Conservation (phyloP, 2,888 invertebrate species). For the Protonemura montana region DNA sequence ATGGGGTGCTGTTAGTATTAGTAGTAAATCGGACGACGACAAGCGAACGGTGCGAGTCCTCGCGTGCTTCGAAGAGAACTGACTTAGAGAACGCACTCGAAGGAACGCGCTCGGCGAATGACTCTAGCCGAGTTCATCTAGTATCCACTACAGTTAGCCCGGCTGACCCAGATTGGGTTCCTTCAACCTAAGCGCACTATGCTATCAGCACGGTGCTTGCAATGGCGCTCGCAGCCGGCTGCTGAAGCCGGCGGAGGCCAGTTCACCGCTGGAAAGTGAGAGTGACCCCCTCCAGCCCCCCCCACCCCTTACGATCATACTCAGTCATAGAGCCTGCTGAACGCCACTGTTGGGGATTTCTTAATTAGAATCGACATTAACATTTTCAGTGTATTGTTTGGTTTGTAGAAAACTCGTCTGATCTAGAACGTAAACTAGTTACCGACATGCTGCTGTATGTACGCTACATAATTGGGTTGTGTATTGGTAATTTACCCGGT, state of each 20-base stretch:
- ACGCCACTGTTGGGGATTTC: neutral
- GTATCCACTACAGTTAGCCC: constrained; percentile 57
- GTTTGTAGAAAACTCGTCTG: neutral
- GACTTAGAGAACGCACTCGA: constrained; percentile 7
- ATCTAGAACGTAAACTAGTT: neutral
- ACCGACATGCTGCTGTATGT: neutral
- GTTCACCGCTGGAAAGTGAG: constrained; percentile 70
- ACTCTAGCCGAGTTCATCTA: constrained; percentile 57
- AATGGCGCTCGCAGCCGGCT: constrained; percentile 27
- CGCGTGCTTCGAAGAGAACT: constrained; percentile 25
- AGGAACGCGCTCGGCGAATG: neutral
- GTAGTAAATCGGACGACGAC: constrained; percentile 16
- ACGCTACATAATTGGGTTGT: neutral
- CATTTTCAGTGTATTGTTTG: neutral
- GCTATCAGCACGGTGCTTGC: neutral
- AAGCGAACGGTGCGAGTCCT: neutral
- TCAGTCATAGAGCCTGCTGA: neutral
- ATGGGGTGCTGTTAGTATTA: neutral
- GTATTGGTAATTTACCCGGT: neutral
- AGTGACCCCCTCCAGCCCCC: constrained; percentile 57
- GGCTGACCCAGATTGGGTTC: constrained; percentile 82
- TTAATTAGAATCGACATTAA: neutral
- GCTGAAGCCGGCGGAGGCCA: constrained; percentile 51
- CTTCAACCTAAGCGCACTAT: constrained; percentile 62
- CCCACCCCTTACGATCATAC: constrained; percentile 38